phyloP scores from a whole-genome alignment of 2,888 invertebrate genomes.

The Volucella bombylans region DNA sequence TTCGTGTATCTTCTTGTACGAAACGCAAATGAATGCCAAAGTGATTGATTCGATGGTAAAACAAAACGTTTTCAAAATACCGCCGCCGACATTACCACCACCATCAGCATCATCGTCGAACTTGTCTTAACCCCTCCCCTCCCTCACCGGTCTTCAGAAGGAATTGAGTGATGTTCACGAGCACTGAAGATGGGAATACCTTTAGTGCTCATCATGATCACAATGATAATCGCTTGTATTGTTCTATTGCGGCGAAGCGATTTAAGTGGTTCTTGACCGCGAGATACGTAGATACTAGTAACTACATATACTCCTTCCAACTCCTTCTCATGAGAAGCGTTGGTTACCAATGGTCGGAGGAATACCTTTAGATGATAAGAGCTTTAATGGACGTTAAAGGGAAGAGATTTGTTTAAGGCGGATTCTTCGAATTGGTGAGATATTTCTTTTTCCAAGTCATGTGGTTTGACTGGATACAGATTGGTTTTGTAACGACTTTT shows the following conservation, averaged over 20 bases:
- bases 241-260: slow-evolving; percentile 59
- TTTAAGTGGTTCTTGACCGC: slow-evolving; percentile 72
- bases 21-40: not conserved
- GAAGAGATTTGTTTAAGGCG: slow-evolving; percentile 11
- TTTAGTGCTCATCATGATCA: slow-evolving; percentile 62
- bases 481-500: slow-evolving; percentile 19
- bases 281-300: too few species aligned
- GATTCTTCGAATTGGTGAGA: slow-evolving; percentile 25
- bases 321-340: slow-evolving; percentile 48
- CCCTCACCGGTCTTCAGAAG: too few species aligned
- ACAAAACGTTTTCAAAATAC: slow-evolving; percentile 65
- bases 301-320: too few species aligned
- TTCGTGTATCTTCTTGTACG: slow-evolving; percentile 19
- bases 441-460: slow-evolving; percentile 27
- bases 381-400: slow-evolving; percentile 57
- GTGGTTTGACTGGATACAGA: slow-evolving; percentile 44
- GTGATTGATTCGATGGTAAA: slow-evolving; percentile 70
- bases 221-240: slow-evolving; percentile 67
- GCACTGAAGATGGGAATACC: slow-evolving; percentile 46
- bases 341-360: slow-evolving; percentile 2
- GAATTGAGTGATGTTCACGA: slow-evolving; percentile 38
- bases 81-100: not conserved
- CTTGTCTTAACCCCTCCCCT: too few species aligned
- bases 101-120: not conserved
- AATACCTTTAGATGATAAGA: slow-evolving; percentile 54